Percentiles rank a stretch among this genome's conserved stretches.
Evolutionary conservation across 2,113 vertebrate genomes (phyloP).

Genomic region (Heliornis fulica): DNA sequence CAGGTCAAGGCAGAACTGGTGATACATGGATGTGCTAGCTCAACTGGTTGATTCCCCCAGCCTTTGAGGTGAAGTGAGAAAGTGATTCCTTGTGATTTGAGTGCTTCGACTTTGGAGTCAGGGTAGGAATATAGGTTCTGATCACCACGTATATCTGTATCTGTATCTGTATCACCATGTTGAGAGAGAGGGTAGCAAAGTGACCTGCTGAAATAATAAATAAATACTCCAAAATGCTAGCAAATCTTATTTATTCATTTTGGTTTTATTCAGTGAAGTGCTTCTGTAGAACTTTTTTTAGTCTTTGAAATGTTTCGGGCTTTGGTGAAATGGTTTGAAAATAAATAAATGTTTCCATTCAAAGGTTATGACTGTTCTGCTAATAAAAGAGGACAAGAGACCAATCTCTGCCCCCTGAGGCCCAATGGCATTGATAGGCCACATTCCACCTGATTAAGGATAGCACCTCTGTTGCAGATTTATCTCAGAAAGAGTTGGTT

Average conservation of each 20-base stretch:
- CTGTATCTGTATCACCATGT: no score
- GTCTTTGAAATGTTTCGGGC: not conserved
- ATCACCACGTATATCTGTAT: no score
- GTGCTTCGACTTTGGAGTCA: not conserved
- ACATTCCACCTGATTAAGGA: not conserved
- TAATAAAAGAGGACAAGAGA: not conserved
- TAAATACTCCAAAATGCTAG: not conserved
- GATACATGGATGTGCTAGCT: rapidly evolving
- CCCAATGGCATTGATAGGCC: not conserved
- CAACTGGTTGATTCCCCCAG: not conserved
- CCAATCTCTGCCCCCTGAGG: not conserved
- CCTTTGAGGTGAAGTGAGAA: not conserved
- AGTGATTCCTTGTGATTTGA: not conserved
- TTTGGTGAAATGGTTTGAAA: not conserved
- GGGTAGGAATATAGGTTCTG: not conserved
- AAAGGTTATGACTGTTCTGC: not conserved
- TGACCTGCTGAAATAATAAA: not conserved
- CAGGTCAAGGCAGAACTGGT: not conserved
- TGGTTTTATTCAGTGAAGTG: not conserved
- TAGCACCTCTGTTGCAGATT: not conserved
- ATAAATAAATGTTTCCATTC: not conserved
- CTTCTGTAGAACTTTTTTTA: not conserved
- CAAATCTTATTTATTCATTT: not conserved
- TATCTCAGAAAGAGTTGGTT: not conserved
- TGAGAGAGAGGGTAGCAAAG: not conserved